Conservation (phyloP, 2,888 invertebrate species). For the Drosophila macrothrix region DNA sequence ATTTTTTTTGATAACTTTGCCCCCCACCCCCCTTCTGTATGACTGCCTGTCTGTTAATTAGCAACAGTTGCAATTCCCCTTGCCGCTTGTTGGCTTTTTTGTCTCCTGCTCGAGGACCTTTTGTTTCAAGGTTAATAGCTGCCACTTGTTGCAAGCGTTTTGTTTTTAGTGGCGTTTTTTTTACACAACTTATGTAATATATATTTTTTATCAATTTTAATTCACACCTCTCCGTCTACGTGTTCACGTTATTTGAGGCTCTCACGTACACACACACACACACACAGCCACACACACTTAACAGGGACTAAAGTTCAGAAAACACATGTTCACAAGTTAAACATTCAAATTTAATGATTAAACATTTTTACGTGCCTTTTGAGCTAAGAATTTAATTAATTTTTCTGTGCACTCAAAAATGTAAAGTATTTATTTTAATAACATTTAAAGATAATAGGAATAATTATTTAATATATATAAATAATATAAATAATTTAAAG, state of each 20-base stretch:
- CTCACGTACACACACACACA: neutral
- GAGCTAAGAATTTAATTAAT: neutral
- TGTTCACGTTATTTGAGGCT: neutral
- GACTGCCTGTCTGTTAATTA: slow-evolving; percentile 44
- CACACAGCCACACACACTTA: neutral
- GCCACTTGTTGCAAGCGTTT: slow-evolving; percentile 49
- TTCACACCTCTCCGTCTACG: neutral
- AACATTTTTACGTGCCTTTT: neutral
- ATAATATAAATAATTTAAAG: neutral
- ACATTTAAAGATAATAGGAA: neutral
- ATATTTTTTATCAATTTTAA: neutral
- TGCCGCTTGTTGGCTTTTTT: slow-evolving; percentile 1
- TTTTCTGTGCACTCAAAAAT: neutral
- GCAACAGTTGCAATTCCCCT: slow-evolving; percentile 52
- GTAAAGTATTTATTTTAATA: neutral
- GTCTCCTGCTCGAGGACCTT: slow-evolving; percentile 23
- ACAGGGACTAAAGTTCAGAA: neutral
- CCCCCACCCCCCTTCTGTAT: neutral
- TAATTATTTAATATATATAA: neutral
- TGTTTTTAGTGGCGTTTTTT: neutral
- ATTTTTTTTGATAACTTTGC: slow-evolving; percentile 1
- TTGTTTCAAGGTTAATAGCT: slow-evolving; percentile 28
- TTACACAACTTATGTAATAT: neutral
- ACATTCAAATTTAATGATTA: neutral
- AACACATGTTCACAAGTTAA: slow-evolving; percentile 9